Percentiles rank a stretch among this genome's conserved stretches.
These are phyloP conservation scores for Heliocidaris erythrogramma DNA, from an alignment of 35 echinoderm and acorn worm genomes.

Conservation along the genomic window DNA sequence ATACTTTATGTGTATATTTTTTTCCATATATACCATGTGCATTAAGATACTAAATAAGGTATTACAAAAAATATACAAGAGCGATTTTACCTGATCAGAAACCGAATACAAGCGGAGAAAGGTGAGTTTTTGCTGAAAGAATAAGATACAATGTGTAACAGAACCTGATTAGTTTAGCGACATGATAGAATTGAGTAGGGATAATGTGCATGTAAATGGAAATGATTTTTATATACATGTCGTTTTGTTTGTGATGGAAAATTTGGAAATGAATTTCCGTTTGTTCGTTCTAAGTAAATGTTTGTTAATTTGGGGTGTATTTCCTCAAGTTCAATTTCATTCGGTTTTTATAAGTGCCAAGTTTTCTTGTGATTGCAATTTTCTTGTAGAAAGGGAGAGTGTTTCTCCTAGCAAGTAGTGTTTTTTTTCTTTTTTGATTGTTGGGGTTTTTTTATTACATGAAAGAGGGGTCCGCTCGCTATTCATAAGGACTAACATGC, in stretches of 20 bases:
- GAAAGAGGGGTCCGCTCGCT: too few species aligned
- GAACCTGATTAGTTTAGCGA: too few species aligned
- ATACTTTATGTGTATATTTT: conserved; percentile 6
- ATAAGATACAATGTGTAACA: too few species aligned
- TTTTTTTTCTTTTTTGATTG: too few species aligned
- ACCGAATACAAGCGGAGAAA: neutral
- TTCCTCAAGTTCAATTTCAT: neutral
- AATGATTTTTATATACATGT: neutral
- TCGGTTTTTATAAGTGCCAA: conserved; percentile 2
- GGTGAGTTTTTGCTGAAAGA: too few species aligned
- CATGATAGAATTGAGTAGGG: too few species aligned
- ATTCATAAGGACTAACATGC: too few species aligned
- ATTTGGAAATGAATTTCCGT: neutral
- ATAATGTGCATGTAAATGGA: neutral
- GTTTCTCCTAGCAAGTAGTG: too few species aligned
- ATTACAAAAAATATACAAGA: neutral
- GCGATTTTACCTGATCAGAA: neutral
- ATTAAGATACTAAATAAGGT: neutral
- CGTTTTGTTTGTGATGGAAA: neutral
- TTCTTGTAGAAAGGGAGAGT: neutral
- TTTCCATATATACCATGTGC: neutral
- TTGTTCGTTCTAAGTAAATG: neutral
- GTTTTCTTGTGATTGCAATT: neutral
- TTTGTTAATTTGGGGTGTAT: neutral
- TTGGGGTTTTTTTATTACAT: too few species aligned